Evolutionary conservation across 2,888 invertebrate genomes (phyloP), one percentile per base, ranked within the genome.

Genomic region (Notocelia uddmanniana): DNA sequence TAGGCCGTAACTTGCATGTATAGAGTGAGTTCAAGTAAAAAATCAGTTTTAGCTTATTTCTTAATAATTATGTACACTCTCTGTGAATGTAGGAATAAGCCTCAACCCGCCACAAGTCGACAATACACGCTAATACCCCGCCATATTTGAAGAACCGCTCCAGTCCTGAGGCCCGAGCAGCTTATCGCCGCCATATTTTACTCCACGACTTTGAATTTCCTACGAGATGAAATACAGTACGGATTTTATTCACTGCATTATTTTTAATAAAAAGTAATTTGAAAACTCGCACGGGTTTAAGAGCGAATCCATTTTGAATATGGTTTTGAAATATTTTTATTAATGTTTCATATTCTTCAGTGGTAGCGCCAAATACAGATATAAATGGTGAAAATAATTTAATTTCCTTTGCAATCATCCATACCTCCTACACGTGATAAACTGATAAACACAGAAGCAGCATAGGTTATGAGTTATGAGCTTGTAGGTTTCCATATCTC

Each of bases 101-200:
- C 55, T 21, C 55, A 6, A 13, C 52, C 11, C 50, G 58, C 18
- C 60, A n/a, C 37, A 41, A 57, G 23, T 15, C 21, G 59, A 31
- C 59, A 52, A 45, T 31, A 55, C 66, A 67, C 66, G 60, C 71
- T 71, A 67, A 71, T 71, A 71, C 67, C 50, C 66, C 41, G 31
- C 57, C 48, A 23, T 71, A 66, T 71, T 66, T 71, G 66, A 60
- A 66, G 66, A 48, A 19, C 52, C 52, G 59, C 66, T 64, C 58
- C 21, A 19, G 9, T 58, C 21, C 50, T 45, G 15, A 19, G 9
- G 52, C 21, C 50, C 34, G 15, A 71, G 71, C 59, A 45, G 59
- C 71, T 71, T 67, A 71, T 45, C 41, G 21, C 19, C 64, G 57
- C 69, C 58, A 45, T 57, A 71, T 71, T 71, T 71, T 71, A 71